These are phyloP conservation scores for Pseudopleuronectes americanus DNA, from an alignment of 2,797 vertebrate genomes.

Conservation along the genomic window DNA sequence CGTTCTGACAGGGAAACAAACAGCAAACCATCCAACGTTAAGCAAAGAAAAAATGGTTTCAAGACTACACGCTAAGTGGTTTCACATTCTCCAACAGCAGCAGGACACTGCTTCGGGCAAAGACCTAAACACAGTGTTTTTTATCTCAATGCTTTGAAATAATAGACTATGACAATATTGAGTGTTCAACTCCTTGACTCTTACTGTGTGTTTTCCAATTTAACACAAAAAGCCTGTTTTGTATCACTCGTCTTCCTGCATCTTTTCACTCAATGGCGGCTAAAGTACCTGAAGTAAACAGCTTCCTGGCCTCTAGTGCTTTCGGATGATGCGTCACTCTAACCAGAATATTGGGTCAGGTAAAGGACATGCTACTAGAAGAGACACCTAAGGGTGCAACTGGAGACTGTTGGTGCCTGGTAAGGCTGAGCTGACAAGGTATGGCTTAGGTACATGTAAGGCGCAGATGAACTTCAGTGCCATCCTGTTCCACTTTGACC, in stretches of 20 bases:
- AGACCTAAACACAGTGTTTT: constrained; percentile 49
- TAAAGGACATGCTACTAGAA: constrained; percentile 32
- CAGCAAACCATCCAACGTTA: constrained; percentile 22
- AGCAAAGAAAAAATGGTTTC: constrained; percentile 52
- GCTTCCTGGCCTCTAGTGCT: constrained; percentile 17
- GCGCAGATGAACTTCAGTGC: constrained; percentile 28
- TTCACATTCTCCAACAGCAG: constrained; percentile 59
- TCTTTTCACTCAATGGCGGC: constrained; percentile 7
- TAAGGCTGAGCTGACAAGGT: constrained; percentile 49
- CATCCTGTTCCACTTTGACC: constrained; percentile 47
- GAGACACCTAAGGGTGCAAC: constrained; percentile 58
- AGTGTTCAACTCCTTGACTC: constrained; percentile 24
- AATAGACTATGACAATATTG: constrained; percentile 45
- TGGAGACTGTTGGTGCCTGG: constrained; percentile 42
- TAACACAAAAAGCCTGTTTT: constrained; percentile 30
- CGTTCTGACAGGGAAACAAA: constrained; percentile 29
- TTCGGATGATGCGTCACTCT: constrained; percentile 18
- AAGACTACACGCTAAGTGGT: constrained; percentile 59
- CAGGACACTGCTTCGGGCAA: constrained; percentile 56
- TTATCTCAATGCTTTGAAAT: constrained; percentile 61
- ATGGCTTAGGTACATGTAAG: constrained; percentile 42
- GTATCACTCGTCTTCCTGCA: constrained; percentile 14
- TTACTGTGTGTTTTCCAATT: constrained; percentile 14
- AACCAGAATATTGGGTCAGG: constrained; percentile 43
- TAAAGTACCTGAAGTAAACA: constrained; percentile 31